Evolutionary conservation across 2,888 invertebrate genomes (phyloP).

Genomic region (Alviniconcha strummeri): DNA sequence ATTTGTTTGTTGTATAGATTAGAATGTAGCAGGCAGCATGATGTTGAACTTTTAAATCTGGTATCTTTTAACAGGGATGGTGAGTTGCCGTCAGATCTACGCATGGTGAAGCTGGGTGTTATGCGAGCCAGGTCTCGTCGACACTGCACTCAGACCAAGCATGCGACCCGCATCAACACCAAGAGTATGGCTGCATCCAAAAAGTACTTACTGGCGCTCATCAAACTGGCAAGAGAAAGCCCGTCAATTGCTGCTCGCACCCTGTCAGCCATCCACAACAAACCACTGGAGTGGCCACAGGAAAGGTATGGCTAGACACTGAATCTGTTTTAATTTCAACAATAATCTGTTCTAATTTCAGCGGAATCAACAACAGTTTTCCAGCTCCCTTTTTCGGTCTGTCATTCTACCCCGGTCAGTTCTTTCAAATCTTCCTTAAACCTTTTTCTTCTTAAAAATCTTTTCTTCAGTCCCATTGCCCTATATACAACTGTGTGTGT

Average conservation of each 20-base stretch:
- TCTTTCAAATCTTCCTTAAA: background rate
- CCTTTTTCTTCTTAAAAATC: too few species aligned
- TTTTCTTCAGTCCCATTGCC: too few species aligned
- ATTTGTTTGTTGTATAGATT: too few species aligned
- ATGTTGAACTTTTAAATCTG: too few species aligned
- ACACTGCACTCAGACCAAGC: conserved; percentile 74
- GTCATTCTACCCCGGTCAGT: background rate
- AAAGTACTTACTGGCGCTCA: conserved; percentile 66
- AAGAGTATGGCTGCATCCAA: conserved; percentile 45
- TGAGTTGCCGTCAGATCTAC: conserved; percentile 43
- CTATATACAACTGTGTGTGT: too few species aligned
- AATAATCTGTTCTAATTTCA: background rate
- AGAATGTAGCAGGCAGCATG: too few species aligned
- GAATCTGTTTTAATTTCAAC: background rate
- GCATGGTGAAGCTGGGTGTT: conserved; percentile 64
- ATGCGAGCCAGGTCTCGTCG: conserved; percentile 72
- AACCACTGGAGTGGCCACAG: conserved; percentile 36
- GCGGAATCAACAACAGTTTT: background rate
- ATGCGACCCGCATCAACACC: conserved; percentile 57
- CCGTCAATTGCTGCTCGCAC: conserved; percentile 56
- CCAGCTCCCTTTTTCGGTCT: background rate
- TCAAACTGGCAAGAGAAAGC: conserved; percentile 67
- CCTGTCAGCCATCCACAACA: conserved; percentile 49
- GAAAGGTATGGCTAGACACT: conserved; percentile 22
- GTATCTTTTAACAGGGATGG: conserved; percentile 29